A percentile compares a stretch with the other conserved stretches of the same genome.
Conservation (phyloP, 1,140 invertebrate species). For the Drosophila ohnishii region DNA sequence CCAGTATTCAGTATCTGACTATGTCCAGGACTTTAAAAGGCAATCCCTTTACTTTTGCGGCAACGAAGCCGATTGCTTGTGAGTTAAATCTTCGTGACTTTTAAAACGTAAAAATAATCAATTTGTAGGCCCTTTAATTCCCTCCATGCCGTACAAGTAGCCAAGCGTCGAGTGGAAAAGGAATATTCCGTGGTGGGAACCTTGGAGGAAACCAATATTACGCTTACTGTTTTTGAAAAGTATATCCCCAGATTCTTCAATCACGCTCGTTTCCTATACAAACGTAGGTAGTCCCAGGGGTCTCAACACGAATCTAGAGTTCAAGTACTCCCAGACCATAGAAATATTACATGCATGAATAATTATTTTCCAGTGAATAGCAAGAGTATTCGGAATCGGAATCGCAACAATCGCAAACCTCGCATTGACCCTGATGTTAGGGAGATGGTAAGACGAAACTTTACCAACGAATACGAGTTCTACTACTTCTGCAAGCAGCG, state of each 20-base stretch:
- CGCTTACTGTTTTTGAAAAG: constrained; percentile 91
- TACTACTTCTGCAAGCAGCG: constrained; percentile 95
- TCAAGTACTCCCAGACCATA: constrained; percentile 17
- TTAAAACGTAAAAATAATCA: not conserved
- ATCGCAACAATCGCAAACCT: constrained; percentile 61
- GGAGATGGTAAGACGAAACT: constrained; percentile 91
- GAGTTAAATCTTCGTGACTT: constrained; percentile 76
- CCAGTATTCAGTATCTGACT: constrained; percentile 89
- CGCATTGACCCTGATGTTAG: constrained; percentile 91
- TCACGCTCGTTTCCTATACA: constrained; percentile 85
- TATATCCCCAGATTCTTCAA: constrained; percentile 92
- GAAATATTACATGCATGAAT: constrained; percentile 7
- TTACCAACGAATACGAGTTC: constrained; percentile 95
- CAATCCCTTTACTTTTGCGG: constrained; percentile 95
- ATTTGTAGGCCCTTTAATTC: constrained; percentile 90
- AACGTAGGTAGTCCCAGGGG: constrained; percentile 56
- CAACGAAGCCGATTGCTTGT: constrained; percentile 92
- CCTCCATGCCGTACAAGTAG: constrained; percentile 89
- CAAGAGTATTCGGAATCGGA: constrained; percentile 34
- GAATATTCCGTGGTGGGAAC: constrained; percentile 94
- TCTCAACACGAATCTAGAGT: constrained; percentile 21
- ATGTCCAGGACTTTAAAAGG: constrained; percentile 90
- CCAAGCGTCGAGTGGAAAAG: constrained; percentile 91
- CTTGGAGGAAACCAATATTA: constrained; percentile 92
- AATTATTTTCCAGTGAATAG: constrained; percentile 59